Percentiles rank a stretch among this genome's conserved stretches.
These are phyloP conservation scores for Picathartes gymnocephalus DNA, from an alignment of 2,113 vertebrate genomes.

Conservation along the genomic window DNA sequence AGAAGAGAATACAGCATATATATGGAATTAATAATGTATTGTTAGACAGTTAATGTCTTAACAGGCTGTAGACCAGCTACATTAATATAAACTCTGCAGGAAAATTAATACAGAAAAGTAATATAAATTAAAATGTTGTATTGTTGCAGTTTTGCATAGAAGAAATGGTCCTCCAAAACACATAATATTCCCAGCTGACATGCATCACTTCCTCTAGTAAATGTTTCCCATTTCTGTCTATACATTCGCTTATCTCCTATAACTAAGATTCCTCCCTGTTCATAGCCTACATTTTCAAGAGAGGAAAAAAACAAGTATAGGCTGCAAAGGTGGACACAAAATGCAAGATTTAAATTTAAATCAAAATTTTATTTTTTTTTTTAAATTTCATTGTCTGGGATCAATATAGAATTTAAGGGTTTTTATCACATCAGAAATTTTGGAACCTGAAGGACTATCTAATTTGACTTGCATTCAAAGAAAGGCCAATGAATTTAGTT, in stretches of 20 bases:
- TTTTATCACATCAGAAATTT: neutral
- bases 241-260: neutral
- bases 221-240: neutral
- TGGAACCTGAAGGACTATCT: neutral
- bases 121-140: neutral
- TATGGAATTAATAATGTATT: neutral
- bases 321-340: neutral
- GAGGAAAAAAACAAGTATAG: neutral
- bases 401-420: neutral
- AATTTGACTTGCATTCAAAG: neutral
- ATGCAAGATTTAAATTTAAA: neutral
- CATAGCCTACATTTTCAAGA: neutral
- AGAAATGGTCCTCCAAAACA: neutral
- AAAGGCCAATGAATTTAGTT: neutral
- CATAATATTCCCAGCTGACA: neutral
- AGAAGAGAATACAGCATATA: neutral
- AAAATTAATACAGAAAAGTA: neutral
- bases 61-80: neutral
- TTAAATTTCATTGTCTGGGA: neutral
- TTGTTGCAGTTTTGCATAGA: neutral
- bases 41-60: neutral
- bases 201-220: neutral
- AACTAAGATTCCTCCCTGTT: neutral
- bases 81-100: neutral
- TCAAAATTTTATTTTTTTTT: accelerated